A percentile compares a stretch with the other conserved stretches of the same genome.
Evolutionary conservation across 2,888 invertebrate genomes (phyloP).

Genomic region (Aspidiotus destructor): DNA sequence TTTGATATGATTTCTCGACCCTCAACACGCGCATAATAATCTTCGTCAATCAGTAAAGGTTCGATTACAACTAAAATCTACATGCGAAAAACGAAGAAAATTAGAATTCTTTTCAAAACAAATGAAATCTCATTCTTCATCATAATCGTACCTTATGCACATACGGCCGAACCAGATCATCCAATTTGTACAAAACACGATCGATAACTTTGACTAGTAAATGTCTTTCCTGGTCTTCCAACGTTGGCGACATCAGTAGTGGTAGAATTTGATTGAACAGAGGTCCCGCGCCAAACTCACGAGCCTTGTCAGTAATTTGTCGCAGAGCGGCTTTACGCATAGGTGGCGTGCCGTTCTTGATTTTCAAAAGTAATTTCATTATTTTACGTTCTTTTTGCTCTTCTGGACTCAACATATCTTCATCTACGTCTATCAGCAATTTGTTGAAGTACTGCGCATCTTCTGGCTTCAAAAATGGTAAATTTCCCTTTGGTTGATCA

Average conservation of each 20-base stretch:
- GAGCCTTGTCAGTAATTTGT: constrained; percentile 96
- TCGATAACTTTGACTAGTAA: constrained; percentile 98
- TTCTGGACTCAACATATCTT: constrained; percentile 86
- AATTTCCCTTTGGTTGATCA: constrained; percentile 93
- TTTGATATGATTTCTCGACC: constrained; percentile 99
- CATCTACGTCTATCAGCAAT: constrained; percentile 93
- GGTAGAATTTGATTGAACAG: constrained; percentile 98
- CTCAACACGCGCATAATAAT: constrained; percentile 99
- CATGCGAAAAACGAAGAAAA: constrained; percentile 27
- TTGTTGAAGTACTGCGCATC: constrained; percentile 99
- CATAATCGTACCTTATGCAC: constrained; percentile 78
- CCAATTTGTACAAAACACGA: constrained; percentile 93
- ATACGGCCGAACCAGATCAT: constrained; percentile 96
- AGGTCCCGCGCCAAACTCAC: constrained; percentile 97
- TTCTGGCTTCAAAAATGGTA: constrained; percentile 99
- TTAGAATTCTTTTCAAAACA: too few relatives aligned
- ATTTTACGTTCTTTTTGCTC: constrained; percentile 98
- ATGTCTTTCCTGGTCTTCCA: constrained; percentile 99
- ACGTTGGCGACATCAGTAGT: constrained; percentile 96
- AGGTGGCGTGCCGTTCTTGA: constrained; percentile 98
- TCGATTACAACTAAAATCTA: constrained; percentile 96
- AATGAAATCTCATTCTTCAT: neutral
- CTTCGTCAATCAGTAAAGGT: constrained; percentile 96
- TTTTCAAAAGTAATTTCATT: constrained; percentile 95
- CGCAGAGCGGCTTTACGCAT: constrained; percentile 96